Conservation (phyloP, 2,888 invertebrate species). For the Lasioglossum marginatum region DNA sequence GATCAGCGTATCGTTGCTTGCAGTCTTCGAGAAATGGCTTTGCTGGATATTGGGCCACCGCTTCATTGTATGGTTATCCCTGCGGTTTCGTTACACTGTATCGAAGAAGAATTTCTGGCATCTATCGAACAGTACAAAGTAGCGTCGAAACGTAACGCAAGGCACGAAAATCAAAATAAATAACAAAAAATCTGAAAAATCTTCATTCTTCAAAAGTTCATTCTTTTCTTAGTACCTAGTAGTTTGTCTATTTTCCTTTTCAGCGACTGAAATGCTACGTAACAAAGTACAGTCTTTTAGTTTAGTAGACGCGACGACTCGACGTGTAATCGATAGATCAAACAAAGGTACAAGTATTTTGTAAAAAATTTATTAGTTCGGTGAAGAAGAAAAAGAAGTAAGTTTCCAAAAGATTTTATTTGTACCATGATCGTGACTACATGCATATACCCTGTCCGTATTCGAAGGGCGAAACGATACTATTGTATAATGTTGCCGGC, state of each 20-base stretch:
- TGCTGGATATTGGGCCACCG: slow-evolving; percentile 92
- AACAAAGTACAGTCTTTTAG: neutral
- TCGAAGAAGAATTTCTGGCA: slow-evolving; percentile 94
- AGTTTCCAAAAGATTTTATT: neutral
- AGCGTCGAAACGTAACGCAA: neutral
- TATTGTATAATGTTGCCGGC: neutral
- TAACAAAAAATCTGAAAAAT: too few relatives aligned
- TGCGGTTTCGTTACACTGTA: slow-evolving; percentile 93
- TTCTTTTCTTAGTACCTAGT: neutral
- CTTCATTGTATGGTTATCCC: slow-evolving; percentile 97
- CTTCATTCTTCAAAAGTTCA: too few relatives aligned
- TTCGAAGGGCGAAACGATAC: neutral
- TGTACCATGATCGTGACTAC: neutral
- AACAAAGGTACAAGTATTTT: neutral
- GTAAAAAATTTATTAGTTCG: neutral
- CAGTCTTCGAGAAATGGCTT: slow-evolving; percentile 90
- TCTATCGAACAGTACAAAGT: slow-evolving; percentile 52
- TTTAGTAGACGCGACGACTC: neutral
- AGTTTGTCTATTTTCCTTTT: neutral
- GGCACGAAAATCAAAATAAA: neutral
- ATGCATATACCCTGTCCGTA: neutral
- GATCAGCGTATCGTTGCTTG: slow-evolving; percentile 92
- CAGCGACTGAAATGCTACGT: neutral
- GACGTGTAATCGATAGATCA: neutral
- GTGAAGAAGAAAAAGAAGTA: neutral